These are phyloP conservation scores for Phalera bucephala DNA, from an alignment of 2,888 invertebrate species.

Conservation along the genomic window DNA sequence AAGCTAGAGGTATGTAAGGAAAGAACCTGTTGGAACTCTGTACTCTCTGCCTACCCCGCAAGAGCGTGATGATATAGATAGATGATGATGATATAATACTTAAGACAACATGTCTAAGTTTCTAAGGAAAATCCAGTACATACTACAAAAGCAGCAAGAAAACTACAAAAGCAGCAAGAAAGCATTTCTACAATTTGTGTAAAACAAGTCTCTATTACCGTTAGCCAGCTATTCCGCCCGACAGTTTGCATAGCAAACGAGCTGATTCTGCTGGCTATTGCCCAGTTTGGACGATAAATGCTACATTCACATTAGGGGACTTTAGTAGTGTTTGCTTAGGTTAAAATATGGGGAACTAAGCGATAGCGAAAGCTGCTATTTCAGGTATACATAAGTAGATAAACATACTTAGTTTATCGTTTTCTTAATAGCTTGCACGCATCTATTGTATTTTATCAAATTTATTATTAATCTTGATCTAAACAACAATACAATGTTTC, in stretches of 20 bases:
- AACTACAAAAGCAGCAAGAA: constrained; percentile 3
- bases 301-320: constrained; percentile 15
- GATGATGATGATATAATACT: too few relatives aligned
- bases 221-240: constrained; percentile 4
- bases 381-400: background rate
- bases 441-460: background rate
- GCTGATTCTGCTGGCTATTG: constrained; percentile 14
- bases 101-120: too few relatives aligned
- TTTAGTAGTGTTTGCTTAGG: constrained; percentile 7
- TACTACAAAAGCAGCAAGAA: background rate
- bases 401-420: background rate
- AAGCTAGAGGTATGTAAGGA: too few relatives aligned
- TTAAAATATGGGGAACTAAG: background rate
- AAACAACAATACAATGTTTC: too few relatives aligned
- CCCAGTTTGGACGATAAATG: constrained; percentile 12
- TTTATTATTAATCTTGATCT: too few relatives aligned
- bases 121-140: too few relatives aligned
- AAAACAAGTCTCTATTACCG: constrained; percentile 11
- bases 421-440: background rate
- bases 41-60: too few relatives aligned
- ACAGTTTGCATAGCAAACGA: constrained; percentile 11
- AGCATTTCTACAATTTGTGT: constrained; percentile 1
- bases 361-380: background rate
- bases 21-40: too few relatives aligned
- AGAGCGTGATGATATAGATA: too few relatives aligned